Percentiles rank a stretch among this genome's conserved stretches.
phyloP scores from a whole-genome alignment of 2,888 invertebrate species.

The Poecilobothrus nobilitatus region DNA sequence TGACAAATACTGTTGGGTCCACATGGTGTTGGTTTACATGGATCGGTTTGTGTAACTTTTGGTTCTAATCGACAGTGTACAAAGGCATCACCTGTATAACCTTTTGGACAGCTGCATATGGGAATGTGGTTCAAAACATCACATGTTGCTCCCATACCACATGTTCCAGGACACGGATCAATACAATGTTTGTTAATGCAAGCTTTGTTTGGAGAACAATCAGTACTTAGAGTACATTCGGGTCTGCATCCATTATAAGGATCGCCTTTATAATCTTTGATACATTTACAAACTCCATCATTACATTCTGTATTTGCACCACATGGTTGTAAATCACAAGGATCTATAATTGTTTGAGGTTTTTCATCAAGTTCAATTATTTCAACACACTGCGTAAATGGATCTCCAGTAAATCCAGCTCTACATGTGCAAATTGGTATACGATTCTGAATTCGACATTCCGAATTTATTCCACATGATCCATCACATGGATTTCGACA shows the following conservation, averaged over 20 bases:
- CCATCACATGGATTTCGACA: slow-evolving; percentile 64
- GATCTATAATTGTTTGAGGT: slow-evolving; percentile 49
- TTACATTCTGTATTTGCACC: slow-evolving; percentile 67
- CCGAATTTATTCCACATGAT: slow-evolving; percentile 62
- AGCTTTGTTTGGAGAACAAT: slow-evolving; percentile 59
- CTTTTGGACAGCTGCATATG: slow-evolving; percentile 59
- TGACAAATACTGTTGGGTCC: slow-evolving; percentile 66
- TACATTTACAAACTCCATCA: slow-evolving; percentile 55
- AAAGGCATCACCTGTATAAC: slow-evolving; percentile 62
- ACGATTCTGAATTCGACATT: slow-evolving; percentile 62
- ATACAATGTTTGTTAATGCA: slow-evolving; percentile 64
- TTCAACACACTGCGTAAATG: slow-evolving; percentile 53
- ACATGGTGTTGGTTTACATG: slow-evolving; percentile 65
- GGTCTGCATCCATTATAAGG: slow-evolving; percentile 57
- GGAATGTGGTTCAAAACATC: slow-evolving; percentile 67
- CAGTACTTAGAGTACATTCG: slow-evolving; percentile 66
- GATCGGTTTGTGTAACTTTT: slow-evolving; percentile 39
- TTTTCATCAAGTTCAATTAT: slow-evolving; percentile 49
- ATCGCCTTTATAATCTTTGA: slow-evolving; percentile 54
- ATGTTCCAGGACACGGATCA: slow-evolving; percentile 67
- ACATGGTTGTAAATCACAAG: slow-evolving; percentile 67
- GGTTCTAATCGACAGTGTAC: slow-evolving; percentile 48
- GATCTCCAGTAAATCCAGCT: slow-evolving; percentile 56
- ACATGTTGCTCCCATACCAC: slow-evolving; percentile 62
- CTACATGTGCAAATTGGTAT: slow-evolving; percentile 58